Evolutionary conservation across 2,797 vertebrate species (phyloP), one percentile per base, ranked within the genome.

Genomic region (Rhodeus uyekii): DNA sequence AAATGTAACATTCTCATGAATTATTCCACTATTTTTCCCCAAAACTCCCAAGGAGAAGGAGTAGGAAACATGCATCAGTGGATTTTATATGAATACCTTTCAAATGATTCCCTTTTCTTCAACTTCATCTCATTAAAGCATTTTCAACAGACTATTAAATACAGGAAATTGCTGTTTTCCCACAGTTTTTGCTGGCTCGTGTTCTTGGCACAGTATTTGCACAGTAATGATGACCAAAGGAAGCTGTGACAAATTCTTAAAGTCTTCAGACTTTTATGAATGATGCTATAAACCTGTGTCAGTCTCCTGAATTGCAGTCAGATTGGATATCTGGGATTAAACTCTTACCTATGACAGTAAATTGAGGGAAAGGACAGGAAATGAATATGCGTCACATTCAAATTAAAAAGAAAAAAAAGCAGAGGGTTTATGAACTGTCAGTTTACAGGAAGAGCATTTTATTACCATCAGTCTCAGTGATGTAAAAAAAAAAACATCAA

Each of bases 391-490:
- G 38, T 67, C 64, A 76, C n/a, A 34, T 36, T 22, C 19, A 39
- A 39, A 27, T 24, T 9, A 13, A 72, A 29, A 44, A 29, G 60
- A 50, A 16, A 27, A 67, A 44, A 42, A 75, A 10, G 12, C 7
- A 7, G 32, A 74, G 48, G 76, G 39, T 29, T 2, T 39, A 81
- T 46, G 72, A 82, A 69, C 81, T n/a, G 29, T 76, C 65, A 34
- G 22, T 39, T 92, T 91, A 88, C 91, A 88, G 91, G 92, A 91
- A 93, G n/a, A 83, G 84, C 85, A 64, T 19, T 2, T 18, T 44
- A 60, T 91, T 89, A 88, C 87, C 78, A 87, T 85, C 46, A 87
- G 55, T 81, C 39, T 46, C 34, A 58, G 46, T 61, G n/a, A 58
- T 24, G n/a, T n/a, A n/a, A n/a, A n/a, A n/a, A n/a, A n/a, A n/a